These are phyloP conservation scores for Proales similis DNA, from an alignment of 1,140 invertebrate genomes.

Conservation along the genomic window DNA sequence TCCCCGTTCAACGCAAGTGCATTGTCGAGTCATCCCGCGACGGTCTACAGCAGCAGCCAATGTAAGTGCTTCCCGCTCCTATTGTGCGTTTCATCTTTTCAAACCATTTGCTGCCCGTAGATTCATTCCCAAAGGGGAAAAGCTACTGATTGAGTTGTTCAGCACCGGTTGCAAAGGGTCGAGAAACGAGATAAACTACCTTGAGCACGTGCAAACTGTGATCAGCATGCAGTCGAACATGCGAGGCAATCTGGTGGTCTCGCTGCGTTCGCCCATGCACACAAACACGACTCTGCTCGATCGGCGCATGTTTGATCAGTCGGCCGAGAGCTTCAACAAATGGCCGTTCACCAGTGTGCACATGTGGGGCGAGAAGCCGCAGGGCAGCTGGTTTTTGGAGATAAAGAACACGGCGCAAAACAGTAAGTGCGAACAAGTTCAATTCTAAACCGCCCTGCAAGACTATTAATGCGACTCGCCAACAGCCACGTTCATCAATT, in stretches of 20 bases:
- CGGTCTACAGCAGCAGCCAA: slow-evolving; percentile 30
- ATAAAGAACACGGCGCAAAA: slow-evolving; percentile 31
- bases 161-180: slow-evolving; percentile 12
- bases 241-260: slow-evolving; percentile 79
- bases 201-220: slow-evolving; percentile 78
- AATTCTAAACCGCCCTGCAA: not conserved
- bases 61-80: not conserved
- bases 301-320: slow-evolving; percentile 42
- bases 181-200: slow-evolving; percentile 62
- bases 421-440: not conserved
- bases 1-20: slow-evolving; percentile 40
- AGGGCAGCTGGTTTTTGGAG: slow-evolving; percentile 39
- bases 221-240: slow-evolving; percentile 55
- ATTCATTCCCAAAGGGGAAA: slow-evolving; percentile 28
- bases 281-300: slow-evolving; percentile 40
- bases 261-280: slow-evolving; percentile 42
- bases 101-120: no score
- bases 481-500: slow-evolving; percentile 29
- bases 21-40: slow-evolving; percentile 19
- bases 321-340: slow-evolving; percentile 43
- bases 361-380: slow-evolving; percentile 48
- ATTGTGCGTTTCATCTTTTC: no score
- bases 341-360: slow-evolving; percentile 82
- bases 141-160: slow-evolving; percentile 28
- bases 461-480: not conserved